Base-by-base conservation (phyloP, 30 jellyfish, hydroid and myxozoan genomes). In the Aurelia aurita region DNA sequence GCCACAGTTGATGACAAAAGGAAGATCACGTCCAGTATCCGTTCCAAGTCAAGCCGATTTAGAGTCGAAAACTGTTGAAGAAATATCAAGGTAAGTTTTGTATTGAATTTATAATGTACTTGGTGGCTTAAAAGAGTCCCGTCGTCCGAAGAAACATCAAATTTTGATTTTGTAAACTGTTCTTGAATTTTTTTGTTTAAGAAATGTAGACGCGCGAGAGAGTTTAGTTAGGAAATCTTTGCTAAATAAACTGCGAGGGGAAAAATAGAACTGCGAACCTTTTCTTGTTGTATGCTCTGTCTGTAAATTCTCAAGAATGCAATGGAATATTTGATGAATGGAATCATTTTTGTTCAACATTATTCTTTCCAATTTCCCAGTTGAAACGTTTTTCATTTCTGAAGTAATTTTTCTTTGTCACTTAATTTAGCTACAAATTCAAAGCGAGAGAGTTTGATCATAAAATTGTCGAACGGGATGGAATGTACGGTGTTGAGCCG, bases 381-480 rank as follows among this genome's bases (percentile, higher is more conserved):
- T 3, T 35, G 47, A 35, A 35, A 35, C n/a, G 9, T 39, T 8
- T 7, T 39, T 39, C 51, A 39, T 39, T 39, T 39, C 16, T 39
- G 51, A 39, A 39, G 15, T 39, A 8, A 18, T 74, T 12, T 43
- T 19, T 46, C 75, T n/a, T 7, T 46, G 53, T 8, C 9, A 15
- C 29, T 74, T 45, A 3, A 9, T 53, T 45, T 25, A 87, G 96
- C 77, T 91, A 78, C 61, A 73, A 91, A 45, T 91, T 91, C 85
- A 91, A 91, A 49, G 98, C 98, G 43, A 72, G 79, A 26, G 97
- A 91, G 49, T 91, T 91, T 66, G 89, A 91, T 55, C 97, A 79
- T 45, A 79, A 58, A 39, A 85, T 91, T 22, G 88, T 86, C 0
- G 95, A 91, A 45, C 47, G 21, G 80, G 67, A 66, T 34, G 98